A percentile compares a stretch with the other conserved stretches of the same genome.
Evolutionary conservation across 1,140 invertebrate genomes (phyloP).

Genomic region (Apis florea): DNA sequence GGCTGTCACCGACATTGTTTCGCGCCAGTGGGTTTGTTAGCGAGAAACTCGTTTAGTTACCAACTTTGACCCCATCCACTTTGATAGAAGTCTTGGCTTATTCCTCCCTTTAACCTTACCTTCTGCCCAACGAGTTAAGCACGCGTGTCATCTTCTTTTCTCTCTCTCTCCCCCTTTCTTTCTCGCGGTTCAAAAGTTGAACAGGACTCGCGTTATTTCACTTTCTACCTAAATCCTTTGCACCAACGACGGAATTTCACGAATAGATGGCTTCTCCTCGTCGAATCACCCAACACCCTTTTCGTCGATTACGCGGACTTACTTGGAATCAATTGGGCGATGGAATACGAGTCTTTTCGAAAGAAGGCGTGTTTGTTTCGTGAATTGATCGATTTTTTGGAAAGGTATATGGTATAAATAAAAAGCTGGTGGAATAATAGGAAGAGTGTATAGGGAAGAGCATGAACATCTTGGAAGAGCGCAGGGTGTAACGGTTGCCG

Average conservation of each 20-base stretch:
- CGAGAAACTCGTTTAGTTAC: conserved; percentile 70
- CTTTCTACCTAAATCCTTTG: no score
- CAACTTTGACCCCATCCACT: conserved; percentile 61
- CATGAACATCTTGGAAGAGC: conserved; percentile 38
- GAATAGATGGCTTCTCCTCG: no score
- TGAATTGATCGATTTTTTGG: no score
- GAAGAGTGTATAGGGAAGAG: no score
- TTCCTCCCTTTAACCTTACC: conserved; percentile 35
- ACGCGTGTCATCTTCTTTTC: conserved; percentile 10
- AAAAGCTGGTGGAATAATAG: conserved; percentile 14
- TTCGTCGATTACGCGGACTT: no score
- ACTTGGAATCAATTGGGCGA: no score
- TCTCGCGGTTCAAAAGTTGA: neutral
- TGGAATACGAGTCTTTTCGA: no score
- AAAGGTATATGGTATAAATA: neutral
- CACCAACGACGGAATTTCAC: no score
- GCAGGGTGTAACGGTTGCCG: conserved; percentile 33
- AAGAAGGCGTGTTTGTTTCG: no score
- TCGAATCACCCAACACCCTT: no score
- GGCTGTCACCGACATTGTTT: conserved; percentile 66
- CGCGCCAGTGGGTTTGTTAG: conserved; percentile 69
- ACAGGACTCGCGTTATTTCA: neutral
- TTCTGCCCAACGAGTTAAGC: conserved; percentile 39
- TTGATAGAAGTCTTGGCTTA: conserved; percentile 59
- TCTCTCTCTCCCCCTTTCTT: neutral